Base-by-base conservation (phyloP, 2,888 invertebrate genomes). In the Trichacis sp. region DNA sequence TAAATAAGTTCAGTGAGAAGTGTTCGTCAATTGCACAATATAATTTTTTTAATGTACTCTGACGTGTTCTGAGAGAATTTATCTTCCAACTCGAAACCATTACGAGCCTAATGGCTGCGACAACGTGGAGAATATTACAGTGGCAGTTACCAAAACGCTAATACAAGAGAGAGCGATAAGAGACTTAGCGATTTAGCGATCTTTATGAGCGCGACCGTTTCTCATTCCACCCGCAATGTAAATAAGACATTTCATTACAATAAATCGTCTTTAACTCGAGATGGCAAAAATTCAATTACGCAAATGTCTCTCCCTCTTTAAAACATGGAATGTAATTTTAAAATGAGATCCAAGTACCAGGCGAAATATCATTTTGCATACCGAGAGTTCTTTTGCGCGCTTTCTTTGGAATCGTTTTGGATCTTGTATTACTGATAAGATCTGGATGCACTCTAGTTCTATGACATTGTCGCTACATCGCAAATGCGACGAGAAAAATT, bases 181-280 rank as follows among this genome's bases (percentile, higher is more conserved):
- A 67, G 70, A 75, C 73, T 75, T 73, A 74, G 72, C 69, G 72
- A 72, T 76, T 76, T 72, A 71, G 70, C 69, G 60, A 74, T 73
- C 73, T 68, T 71, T 71, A 64, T 64, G 71, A 68, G 64, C 66
- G 54, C 52, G 57, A 64, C 64, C 68, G 64, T 73, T 70, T 72
- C 68, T 76, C 70, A 69, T 72, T 69, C 61, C 56, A 3, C 54
- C 55, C 49, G 60, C 63, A 61, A 67, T 73, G 71, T 72, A 75
- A 74, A 73, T 73, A 71, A 74, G 73, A 69, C 68, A 62, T 73
- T 72, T 72, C 72, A 71, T 76, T 75, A 75, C 69, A 65, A 71
- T 75, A 74, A 74, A 75, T 75, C 72, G 64, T 65, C 62, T 69
- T 63, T 66, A 71, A 68, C 61, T 57, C 53, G 19, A 38, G 24